phyloP scores from a whole-genome alignment of 2,113 vertebrate species.

The Sebastes fasciatus region DNA sequence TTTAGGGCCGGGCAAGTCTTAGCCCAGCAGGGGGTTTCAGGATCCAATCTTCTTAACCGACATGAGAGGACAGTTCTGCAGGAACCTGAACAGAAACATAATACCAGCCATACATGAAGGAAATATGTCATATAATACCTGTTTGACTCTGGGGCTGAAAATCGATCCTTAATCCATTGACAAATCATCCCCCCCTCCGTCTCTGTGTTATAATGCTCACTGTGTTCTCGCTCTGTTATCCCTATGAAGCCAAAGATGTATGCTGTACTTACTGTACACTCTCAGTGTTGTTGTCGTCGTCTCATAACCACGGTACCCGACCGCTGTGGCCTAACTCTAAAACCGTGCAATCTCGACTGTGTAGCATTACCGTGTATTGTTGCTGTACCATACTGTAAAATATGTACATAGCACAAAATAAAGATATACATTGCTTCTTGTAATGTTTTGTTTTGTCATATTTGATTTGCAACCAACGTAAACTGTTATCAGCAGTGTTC shows the following conservation, averaged over 20 bases:
- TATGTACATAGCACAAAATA: constrained; percentile 83
- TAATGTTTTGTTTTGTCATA: constrained; percentile 10
- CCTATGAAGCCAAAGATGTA: constrained; percentile 80
- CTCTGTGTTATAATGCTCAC: not conserved
- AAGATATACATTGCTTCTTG: constrained; percentile 84
- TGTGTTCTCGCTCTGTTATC: constrained; percentile 22
- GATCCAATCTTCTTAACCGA: constrained; percentile 26
- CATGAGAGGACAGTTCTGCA: not conserved
- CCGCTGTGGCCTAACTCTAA: constrained; percentile 79
- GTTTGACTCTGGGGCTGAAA: not conserved
- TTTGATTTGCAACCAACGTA: not conserved
- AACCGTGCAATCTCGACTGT: constrained; percentile 81
- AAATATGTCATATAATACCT: not conserved
- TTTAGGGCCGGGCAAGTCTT: constrained; percentile 40
- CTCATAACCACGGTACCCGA: constrained; percentile 70
- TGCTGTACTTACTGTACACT: constrained; percentile 49
- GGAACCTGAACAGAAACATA: not conserved
- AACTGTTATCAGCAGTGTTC: not conserved
- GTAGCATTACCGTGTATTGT: constrained; percentile 75
- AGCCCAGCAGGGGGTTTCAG: constrained; percentile 33
- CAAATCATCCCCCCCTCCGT: not conserved
- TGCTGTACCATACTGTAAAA: constrained; percentile 84
- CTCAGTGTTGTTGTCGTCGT: constrained; percentile 33
- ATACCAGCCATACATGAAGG: constrained; percentile 5
- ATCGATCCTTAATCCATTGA: not conserved